Conservation (phyloP, 2,888 invertebrate species). For the Nephrotoma guestfalica region DNA sequence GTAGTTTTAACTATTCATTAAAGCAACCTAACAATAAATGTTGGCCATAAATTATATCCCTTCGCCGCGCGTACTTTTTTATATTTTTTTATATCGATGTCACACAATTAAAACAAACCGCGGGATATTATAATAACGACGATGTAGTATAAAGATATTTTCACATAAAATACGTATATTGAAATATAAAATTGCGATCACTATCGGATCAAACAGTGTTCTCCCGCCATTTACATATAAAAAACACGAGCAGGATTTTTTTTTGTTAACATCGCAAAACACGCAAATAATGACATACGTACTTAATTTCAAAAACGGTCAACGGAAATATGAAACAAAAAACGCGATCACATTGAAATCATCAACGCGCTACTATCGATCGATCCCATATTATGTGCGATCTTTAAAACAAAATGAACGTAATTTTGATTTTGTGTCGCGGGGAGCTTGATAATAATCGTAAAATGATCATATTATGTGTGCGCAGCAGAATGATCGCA, state of each 20-base stretch:
- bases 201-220: not conserved
- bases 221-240: not conserved
- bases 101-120: not conserved
- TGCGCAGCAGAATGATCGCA: not conserved
- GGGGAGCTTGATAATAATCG: not conserved
- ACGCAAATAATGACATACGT: not conserved
- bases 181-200: not conserved
- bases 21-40: not conserved
- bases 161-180: not conserved
- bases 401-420: not conserved
- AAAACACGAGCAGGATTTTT: not conserved
- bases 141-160: not conserved
- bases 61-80: not conserved
- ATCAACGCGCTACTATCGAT: not conserved
- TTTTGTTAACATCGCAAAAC: not conserved
- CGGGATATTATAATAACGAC: not conserved
- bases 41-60: not conserved
- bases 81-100: not conserved
- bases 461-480: not conserved
- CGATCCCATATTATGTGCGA: not conserved
- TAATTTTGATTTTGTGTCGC: not conserved
- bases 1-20: not conserved
- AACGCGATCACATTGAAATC: not conserved
- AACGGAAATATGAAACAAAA: not conserved
- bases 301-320: not conserved